Evolutionary conservation across 2,888 invertebrate species (phyloP), one percentile per base, ranked within the genome.

Genomic region (Monoplex corrugatus): DNA sequence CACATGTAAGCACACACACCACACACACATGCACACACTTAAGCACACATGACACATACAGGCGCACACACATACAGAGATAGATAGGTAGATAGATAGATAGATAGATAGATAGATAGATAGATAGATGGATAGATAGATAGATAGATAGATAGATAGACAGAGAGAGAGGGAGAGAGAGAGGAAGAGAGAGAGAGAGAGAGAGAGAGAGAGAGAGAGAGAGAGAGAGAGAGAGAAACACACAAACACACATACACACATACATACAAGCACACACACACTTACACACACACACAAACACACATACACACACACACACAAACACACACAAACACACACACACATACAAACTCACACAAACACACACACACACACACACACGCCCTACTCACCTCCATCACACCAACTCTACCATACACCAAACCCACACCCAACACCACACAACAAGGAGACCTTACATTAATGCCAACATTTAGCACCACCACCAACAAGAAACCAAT

Each of bases 31-130:
- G 3, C 72, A 72, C 72, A 6, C 72, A 72, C 72, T 10, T 35
- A 72, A 32, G 19, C 75, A 75, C 75, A 38, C 38, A 75, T 38
- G n/a, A 75, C 75, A 75, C 75, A 75, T 38, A 35, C 75, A 75
- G 35, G 10, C 35, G 38, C 75, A 75, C 75, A 38, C 75, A 75
- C 75, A 75, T 38, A 75, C 75, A 35, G 32, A 8, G 32, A 5
- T 10, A 72, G 8, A 32, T 28, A 72, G 2, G 28, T n/a, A n/a
- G n/a, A n/a, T n/a, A n/a, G n/a, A n/a, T n/a, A n/a, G n/a, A n/a
- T n/a, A n/a, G n/a, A n/a, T n/a, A n/a, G n/a, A n/a, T n/a, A n/a
- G n/a, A n/a, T n/a, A n/a, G n/a, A n/a, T n/a, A n/a, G n/a, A n/a
- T n/a, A n/a, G n/a, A n/a, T n/a, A n/a, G n/a, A n/a, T n/a, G n/a